A percentile compares a stretch with the other conserved stretches of the same genome.
Conservation (phyloP, 2,888 invertebrate genomes). For the Lottia scabra region DNA sequence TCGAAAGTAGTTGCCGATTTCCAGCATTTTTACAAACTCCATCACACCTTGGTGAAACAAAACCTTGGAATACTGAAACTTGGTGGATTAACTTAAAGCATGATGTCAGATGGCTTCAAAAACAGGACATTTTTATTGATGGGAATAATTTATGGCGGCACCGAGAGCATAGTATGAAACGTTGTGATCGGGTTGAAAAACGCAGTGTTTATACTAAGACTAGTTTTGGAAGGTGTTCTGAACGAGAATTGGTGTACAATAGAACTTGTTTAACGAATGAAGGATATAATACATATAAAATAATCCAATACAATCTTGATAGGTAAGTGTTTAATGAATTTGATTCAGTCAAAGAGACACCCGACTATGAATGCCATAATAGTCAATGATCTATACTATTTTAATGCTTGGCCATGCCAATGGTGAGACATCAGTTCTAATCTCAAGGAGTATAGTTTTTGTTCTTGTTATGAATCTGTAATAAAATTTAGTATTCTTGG, state of each 20-base stretch:
- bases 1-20: constrained; percentile 42
- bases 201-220: constrained; percentile 35
- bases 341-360: neutral
- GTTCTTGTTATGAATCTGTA: neutral
- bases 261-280: constrained; percentile 49
- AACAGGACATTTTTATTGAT: constrained; percentile 48
- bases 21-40: constrained; percentile 53
- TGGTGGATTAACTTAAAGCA: constrained; percentile 55
- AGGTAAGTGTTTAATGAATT: constrained; percentile 31
- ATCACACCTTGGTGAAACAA: constrained; percentile 36
- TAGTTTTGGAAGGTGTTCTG: constrained; percentile 42
- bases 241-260: constrained; percentile 47
- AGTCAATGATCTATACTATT: no score
- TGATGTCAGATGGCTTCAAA: constrained; percentile 49
- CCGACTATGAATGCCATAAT: neutral
- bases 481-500: neutral
- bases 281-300: constrained; percentile 41
- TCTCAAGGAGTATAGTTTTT: neutral
- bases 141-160: constrained; percentile 50
- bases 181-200: constrained; percentile 44
- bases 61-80: constrained; percentile 53
- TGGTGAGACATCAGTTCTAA: neutral
- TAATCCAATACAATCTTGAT: constrained; percentile 49
- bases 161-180: constrained; percentile 40
- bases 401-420: no score